These are phyloP conservation scores for Pocillopora meandrina DNA, from an alignment of 92 coral and sea anemone genomes.

Conservation along the genomic window DNA sequence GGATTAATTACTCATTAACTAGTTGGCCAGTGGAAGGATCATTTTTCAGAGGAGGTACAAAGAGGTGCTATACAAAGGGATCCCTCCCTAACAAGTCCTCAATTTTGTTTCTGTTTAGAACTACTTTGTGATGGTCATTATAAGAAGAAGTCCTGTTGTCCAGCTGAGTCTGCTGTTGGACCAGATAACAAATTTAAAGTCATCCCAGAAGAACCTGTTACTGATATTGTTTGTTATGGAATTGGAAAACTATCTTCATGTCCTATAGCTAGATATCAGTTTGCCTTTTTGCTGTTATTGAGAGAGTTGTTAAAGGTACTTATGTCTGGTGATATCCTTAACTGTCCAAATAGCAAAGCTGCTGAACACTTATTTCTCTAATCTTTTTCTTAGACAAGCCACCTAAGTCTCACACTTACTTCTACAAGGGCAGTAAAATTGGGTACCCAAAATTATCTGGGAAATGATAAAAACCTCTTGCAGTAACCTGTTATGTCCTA, in stretches of 20 bases:
- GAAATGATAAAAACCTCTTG: too few species aligned
- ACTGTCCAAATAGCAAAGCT: too few species aligned
- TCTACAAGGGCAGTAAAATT: too few species aligned
- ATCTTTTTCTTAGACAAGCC: too few species aligned
- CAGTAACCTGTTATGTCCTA: too few species aligned
- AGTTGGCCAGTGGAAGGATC: not conserved
- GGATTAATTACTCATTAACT: too few species aligned
- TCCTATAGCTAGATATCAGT: slow-evolving; percentile 92
- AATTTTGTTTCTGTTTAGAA: not conserved
- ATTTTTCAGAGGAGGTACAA: not conserved
- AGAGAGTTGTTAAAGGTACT: slow-evolving; percentile 63
- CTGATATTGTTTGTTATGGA: slow-evolving; percentile 91
- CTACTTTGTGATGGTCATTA: not conserved
- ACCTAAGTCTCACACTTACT: too few species aligned
- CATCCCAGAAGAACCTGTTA: slow-evolving; percentile 18
- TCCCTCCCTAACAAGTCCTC: not conserved
- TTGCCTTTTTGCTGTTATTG: slow-evolving; percentile 84
- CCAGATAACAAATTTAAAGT: not conserved
- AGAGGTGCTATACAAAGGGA: not conserved
- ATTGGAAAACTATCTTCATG: slow-evolving; percentile 85
- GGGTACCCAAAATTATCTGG: too few species aligned
- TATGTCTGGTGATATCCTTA: too few species aligned
- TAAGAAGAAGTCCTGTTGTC: not conserved
- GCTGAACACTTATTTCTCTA: too few species aligned
- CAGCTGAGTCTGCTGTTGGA: not conserved